phyloP scores from a whole-genome alignment of 2,888 invertebrate species.

The Andricus quercusramuli region DNA sequence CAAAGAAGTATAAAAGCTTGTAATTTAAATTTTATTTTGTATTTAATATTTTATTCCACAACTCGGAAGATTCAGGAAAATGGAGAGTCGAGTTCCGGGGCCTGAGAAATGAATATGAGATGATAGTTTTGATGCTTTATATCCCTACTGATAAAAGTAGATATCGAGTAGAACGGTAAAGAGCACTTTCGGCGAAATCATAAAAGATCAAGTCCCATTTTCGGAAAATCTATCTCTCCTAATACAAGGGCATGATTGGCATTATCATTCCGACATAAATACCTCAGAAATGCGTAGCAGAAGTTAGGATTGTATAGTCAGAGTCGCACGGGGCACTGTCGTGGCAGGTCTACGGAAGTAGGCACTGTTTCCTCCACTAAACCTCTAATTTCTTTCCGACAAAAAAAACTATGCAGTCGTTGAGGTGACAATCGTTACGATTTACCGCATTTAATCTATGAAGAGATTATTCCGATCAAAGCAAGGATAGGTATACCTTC shows the following conservation, averaged over 20 bases:
- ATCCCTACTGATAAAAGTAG: conserved; percentile 27
- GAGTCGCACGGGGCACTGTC: conserved; percentile 78
- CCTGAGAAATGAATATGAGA: neutral
- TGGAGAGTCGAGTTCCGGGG: neutral
- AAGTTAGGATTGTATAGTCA: conserved; percentile 78
- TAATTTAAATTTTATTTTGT: neutral
- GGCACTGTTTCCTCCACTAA: conserved; percentile 77
- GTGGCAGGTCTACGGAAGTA: conserved; percentile 78
- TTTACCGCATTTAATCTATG: conserved; percentile 67
- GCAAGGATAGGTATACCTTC: conserved; percentile 78
- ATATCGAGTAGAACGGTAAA: conserved; percentile 37
- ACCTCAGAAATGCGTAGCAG: conserved; percentile 78
- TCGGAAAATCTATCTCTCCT: conserved; percentile 49
- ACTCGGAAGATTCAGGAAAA: neutral
- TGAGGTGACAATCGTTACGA: conserved; percentile 62
- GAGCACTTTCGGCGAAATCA: conserved; percentile 32
- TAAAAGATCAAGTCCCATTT: conserved; percentile 40
- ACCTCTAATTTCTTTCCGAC: conserved; percentile 74
- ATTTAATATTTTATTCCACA: neutral
- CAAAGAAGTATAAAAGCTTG: no score
- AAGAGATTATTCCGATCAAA: conserved; percentile 70
- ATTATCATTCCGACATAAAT: conserved; percentile 78
- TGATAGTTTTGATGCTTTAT: conserved; percentile 18
- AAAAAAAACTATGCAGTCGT: conserved; percentile 73
- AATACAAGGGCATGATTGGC: conserved; percentile 75